These are phyloP conservation scores for Adrianichthys oophorus DNA, from an alignment of 2,797 vertebrate genomes.

Conservation along the genomic window DNA sequence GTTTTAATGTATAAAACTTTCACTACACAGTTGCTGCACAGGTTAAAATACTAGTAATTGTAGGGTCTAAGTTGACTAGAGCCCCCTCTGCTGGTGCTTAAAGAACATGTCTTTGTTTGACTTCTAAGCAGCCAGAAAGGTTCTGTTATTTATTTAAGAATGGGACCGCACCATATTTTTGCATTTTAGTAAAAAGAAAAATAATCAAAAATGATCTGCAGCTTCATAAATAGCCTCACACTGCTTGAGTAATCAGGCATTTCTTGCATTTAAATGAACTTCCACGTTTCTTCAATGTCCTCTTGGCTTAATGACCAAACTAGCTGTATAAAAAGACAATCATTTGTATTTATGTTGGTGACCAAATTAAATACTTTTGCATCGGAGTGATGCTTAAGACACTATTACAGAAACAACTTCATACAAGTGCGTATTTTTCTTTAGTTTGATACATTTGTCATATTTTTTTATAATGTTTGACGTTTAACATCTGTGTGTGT, in stretches of 20 bases:
- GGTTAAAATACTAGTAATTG: conserved; percentile 34
- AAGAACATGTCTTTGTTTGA: conserved; percentile 14
- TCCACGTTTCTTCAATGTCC: conserved; percentile 21
- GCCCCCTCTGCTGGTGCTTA: conserved; percentile 57
- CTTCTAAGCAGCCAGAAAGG: conserved; percentile 5
- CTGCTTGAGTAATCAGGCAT: conserved; percentile 19
- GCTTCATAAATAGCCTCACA: conserved; percentile 19
- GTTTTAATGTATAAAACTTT: background rate
- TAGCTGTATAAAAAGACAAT: conserved; percentile 57
- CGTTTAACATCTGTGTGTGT: conserved; percentile 31
- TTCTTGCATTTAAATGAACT: conserved; percentile 27
- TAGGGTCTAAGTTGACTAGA: conserved; percentile 24
- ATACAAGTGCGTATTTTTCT: conserved; percentile 24
- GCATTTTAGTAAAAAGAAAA: conserved; percentile 13
- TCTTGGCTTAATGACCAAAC: conserved; percentile 23
- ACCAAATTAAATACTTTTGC: conserved; percentile 26
- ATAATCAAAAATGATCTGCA: conserved; percentile 18
- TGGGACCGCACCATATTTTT: conserved; percentile 8
- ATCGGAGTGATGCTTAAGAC: conserved; percentile 32
- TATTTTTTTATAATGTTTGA: conserved; percentile 25
- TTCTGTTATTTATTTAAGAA: conserved; percentile 20
- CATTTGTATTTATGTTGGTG: conserved; percentile 48
- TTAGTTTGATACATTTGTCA: conserved; percentile 24
- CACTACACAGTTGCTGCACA: conserved; percentile 21
- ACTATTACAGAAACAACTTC: conserved; percentile 42